phyloP scores from a whole-genome alignment of 2,113 vertebrate species.

The Myrmecophaga tridactyla region DNA sequence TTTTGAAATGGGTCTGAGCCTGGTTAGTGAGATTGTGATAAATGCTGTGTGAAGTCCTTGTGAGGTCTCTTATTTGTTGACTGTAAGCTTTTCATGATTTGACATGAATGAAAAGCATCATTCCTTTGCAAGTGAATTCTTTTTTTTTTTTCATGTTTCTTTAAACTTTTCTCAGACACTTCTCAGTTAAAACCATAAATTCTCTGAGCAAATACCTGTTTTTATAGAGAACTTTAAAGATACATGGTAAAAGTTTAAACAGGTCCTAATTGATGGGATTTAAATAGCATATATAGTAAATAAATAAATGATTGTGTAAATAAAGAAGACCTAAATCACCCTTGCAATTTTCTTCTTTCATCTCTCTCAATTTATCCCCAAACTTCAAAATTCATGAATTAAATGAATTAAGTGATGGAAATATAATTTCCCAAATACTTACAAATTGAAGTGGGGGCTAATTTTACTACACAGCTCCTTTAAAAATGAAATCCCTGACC shows the following conservation, averaged over 20 bases:
- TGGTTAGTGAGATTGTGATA: conserved; percentile 67
- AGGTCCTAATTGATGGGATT: conserved; percentile 60
- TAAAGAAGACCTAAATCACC: conserved; percentile 17
- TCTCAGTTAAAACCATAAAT: conserved; percentile 66
- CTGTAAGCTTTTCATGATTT: conserved; percentile 73
- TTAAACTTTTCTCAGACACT: conserved; percentile 65
- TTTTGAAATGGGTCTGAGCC: conserved; percentile 69
- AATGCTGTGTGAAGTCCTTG: conserved; percentile 59
- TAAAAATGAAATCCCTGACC: conserved; percentile 16
- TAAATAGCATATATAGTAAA: conserved; percentile 63
- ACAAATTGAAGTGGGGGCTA: neutral
- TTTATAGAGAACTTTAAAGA: conserved; percentile 68
- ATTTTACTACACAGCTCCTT: neutral
- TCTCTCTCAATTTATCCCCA: neutral
- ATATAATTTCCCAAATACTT: conserved; percentile 29
- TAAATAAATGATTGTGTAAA: conserved; percentile 60
- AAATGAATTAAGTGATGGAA: conserved; percentile 16
- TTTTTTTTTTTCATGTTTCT: conserved; percentile 65
- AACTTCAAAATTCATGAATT: conserved; percentile 47
- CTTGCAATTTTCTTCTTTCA: conserved; percentile 50
- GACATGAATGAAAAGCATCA: conserved; percentile 55
- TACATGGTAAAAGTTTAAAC: conserved; percentile 64
- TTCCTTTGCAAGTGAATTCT: conserved; percentile 53
- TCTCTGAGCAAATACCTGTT: conserved; percentile 59
- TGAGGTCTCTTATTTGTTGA: conserved; percentile 67